These are phyloP conservation scores for Oryzias melastigma DNA, from an alignment of 2,113 vertebrate species.

Conservation along the genomic window DNA sequence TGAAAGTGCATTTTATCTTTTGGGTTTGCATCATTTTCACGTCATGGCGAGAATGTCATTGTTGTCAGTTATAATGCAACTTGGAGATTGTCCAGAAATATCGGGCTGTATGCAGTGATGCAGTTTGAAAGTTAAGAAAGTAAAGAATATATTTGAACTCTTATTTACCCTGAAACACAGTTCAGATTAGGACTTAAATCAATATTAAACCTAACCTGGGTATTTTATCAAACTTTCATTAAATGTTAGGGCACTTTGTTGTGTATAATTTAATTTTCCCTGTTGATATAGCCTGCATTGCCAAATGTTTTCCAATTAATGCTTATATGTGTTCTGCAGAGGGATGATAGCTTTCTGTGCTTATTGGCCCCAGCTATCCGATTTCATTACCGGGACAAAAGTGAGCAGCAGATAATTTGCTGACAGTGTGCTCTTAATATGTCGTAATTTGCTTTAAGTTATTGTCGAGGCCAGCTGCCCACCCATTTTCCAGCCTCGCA, in stretches of 20 bases:
- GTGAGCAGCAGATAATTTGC: constrained; percentile 66
- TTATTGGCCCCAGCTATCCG: constrained; percentile 53
- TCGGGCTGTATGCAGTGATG: not conserved
- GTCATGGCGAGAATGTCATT: constrained; percentile 1
- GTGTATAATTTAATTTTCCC: constrained; percentile 32
- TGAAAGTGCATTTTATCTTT: constrained; percentile 27
- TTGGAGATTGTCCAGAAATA: not conserved
- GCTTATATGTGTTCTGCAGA: constrained; percentile 30
- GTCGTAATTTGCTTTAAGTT: constrained; percentile 66
- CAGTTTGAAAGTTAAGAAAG: not conserved
- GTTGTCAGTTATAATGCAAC: not conserved
- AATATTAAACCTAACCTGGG: constrained; percentile 11
- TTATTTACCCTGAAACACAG: not conserved
- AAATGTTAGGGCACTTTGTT: constrained; percentile 14
- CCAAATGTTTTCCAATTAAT: constrained; percentile 47
- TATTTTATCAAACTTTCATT: constrained; percentile 29
- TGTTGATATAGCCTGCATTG: constrained; percentile 28
- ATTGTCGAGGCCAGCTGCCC: constrained; percentile 63
- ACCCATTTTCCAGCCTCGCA: constrained; percentile 45
- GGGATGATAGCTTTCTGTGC: constrained; percentile 42
- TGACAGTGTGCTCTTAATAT: constrained; percentile 72
- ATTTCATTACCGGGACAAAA: constrained; percentile 55
- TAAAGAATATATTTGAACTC: constrained; percentile 9
- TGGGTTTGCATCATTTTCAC: constrained; percentile 5
- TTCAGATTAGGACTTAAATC: constrained; percentile 12